Evolutionary conservation across 2,113 vertebrate species (phyloP).

Genomic region (Gnathonemus longibarbis): DNA sequence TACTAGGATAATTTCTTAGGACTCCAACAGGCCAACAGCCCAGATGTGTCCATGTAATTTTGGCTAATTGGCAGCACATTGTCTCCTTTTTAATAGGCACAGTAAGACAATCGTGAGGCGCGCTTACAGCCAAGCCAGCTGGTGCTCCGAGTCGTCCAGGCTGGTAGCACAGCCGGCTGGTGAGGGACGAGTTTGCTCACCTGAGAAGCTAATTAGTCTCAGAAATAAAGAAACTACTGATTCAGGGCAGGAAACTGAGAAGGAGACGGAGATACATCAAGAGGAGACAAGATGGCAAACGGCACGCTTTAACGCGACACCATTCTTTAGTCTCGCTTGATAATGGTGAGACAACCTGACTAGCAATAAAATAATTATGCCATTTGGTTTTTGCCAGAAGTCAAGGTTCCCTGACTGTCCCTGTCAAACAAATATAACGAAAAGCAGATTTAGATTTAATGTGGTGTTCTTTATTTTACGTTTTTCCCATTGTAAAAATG

Average conservation of each 20-base stretch:
- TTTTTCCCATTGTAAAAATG: not conserved
- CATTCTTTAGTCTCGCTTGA: not conserved
- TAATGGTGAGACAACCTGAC: not conserved
- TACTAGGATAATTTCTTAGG: conserved; percentile 7
- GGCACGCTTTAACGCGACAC: not conserved
- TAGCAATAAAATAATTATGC: not conserved
- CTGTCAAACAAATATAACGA: not conserved
- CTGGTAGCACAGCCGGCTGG: not conserved
- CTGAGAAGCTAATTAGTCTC: not conserved
- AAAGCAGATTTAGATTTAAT: not conserved
- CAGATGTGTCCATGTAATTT: conserved; percentile 1
- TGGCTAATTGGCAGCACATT: not conserved
- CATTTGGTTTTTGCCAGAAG: not conserved
- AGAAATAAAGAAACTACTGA: not conserved
- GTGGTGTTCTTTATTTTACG: not conserved
- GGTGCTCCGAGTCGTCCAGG: not conserved
- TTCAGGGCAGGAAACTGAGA: not conserved
- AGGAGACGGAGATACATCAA: not conserved
- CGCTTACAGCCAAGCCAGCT: not conserved
- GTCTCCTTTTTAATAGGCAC: not conserved
- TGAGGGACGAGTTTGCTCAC: not conserved
- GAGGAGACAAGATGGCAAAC: not conserved
- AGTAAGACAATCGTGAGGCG: not conserved
- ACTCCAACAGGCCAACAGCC: not conserved
- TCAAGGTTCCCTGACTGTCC: not conserved